Conservation (phyloP, 2,797 vertebrate genomes). For the Hoplostethus atlanticus region DNA sequence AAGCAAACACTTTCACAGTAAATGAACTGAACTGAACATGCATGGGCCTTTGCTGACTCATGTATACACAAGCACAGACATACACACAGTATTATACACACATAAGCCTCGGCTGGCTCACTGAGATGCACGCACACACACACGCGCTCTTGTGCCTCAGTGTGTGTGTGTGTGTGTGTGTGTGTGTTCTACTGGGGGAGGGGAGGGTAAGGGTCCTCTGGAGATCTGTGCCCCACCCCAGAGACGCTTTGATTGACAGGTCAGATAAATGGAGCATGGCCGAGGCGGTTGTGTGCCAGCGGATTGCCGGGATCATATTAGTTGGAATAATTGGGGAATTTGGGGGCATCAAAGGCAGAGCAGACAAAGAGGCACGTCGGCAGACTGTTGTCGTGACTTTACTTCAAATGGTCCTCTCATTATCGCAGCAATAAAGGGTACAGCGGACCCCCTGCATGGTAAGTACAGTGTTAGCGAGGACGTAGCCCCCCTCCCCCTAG, state of each 20-base stretch:
- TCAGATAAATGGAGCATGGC: conserved; percentile 17
- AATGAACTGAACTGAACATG: background rate
- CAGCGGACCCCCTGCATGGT: background rate
- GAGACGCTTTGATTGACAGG: conserved; percentile 20
- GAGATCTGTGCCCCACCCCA: background rate
- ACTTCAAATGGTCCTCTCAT: background rate
- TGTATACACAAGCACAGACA: background rate
- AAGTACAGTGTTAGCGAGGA: background rate
- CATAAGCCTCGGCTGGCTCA: background rate
- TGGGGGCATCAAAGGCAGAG: conserved; percentile 16
- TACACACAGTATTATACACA: background rate
- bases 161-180: background rate
- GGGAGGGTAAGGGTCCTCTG: conserved; percentile 1
- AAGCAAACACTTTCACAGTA: too few relatives aligned
- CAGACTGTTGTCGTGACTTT: background rate
- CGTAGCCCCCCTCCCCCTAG: too few relatives aligned
- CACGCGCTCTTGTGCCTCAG: background rate
- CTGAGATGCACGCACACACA: conserved; percentile 5
- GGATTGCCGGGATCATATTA: background rate
- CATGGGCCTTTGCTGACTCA: background rate
- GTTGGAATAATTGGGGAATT: conserved; percentile 22
- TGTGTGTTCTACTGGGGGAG: background rate
- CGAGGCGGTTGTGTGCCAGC: background rate
- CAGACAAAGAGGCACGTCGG: conserved; percentile 8
- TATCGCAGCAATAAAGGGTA: conserved; percentile 6